Percentiles rank a stretch among this genome's conserved stretches.
These are phyloP conservation scores for Iselma pallidipennis DNA, from an alignment of 2,888 invertebrate species.

Conservation along the genomic window DNA sequence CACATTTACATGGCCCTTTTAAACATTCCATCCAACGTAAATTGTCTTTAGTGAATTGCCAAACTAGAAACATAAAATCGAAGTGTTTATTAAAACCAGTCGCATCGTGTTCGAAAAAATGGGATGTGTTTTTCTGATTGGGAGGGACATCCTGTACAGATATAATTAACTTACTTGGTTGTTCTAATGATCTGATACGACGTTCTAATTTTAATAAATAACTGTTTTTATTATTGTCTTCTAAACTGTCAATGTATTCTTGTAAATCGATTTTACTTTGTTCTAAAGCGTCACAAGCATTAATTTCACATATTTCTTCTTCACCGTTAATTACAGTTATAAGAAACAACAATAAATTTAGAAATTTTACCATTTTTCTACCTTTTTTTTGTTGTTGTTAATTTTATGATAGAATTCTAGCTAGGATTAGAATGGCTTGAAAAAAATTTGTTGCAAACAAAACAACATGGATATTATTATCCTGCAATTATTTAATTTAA, in stretches of 20 bases:
- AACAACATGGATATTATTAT: neutral
- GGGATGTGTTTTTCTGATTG: neutral
- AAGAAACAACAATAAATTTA: neutral
- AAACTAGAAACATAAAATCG: constrained; percentile 57
- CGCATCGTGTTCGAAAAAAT: neutral
- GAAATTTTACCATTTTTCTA: constrained; percentile 7
- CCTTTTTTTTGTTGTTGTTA: neutral
- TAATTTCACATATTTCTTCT: constrained; percentile 56
- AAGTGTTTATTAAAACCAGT: constrained; percentile 1
- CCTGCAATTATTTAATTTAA: constrained; percentile 19
- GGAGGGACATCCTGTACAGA: too few species aligned
- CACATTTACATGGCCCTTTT: constrained; percentile 67
- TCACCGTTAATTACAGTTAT: constrained; percentile 30
- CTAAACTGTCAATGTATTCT: constrained; percentile 40
- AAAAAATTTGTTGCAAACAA: neutral
- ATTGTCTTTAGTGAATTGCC: constrained; percentile 64
- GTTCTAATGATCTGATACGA: constrained; percentile 69
- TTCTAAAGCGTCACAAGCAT: constrained; percentile 61
- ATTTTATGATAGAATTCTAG: neutral
- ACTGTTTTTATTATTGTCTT: constrained; percentile 46
- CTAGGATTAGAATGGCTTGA: neutral
- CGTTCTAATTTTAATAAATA: constrained; percentile 65
- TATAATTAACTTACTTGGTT: constrained; percentile 63
- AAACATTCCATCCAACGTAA: constrained; percentile 67
- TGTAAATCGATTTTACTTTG: constrained; percentile 47